Evolutionary conservation across 2,113 vertebrate species (phyloP).

Genomic region (Paramormyrops kingsleyae): DNA sequence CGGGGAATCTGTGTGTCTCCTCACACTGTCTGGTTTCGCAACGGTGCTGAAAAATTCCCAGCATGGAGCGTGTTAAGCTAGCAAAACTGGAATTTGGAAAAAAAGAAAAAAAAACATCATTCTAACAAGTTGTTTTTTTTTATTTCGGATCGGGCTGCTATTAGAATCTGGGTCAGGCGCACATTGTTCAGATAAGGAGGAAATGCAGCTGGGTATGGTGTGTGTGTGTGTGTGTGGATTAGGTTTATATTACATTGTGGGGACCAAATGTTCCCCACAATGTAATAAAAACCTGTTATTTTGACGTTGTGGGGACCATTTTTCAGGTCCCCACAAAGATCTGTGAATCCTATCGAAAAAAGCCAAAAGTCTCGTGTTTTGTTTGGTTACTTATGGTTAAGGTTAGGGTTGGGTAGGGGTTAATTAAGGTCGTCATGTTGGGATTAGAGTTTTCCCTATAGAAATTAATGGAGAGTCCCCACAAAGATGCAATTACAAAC

Average conservation of each 20-base stretch:
- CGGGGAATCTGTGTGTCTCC: background rate
- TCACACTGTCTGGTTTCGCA: background rate
- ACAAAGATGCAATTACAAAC: too few species aligned
- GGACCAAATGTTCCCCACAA: too few species aligned
- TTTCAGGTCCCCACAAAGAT: background rate
- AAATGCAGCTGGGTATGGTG: background rate
- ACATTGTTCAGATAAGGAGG: slow-evolving; percentile 6
- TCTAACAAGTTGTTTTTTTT: slow-evolving; percentile 16
- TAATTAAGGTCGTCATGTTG: too few species aligned
- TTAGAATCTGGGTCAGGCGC: slow-evolving; percentile 17
- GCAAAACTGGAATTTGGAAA: slow-evolving; percentile 12
- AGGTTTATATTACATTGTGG: background rate
- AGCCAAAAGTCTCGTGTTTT: background rate
- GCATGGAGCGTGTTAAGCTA: slow-evolving; percentile 9
- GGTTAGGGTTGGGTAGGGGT: too few species aligned
- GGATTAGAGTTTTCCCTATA: too few species aligned
- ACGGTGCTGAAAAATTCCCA: background rate
- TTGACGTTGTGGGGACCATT: too few species aligned
- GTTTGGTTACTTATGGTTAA: too few species aligned
- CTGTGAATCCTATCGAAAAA: background rate
- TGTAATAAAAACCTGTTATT: too few species aligned
- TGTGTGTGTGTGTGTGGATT: background rate
- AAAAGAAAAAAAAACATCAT: background rate
- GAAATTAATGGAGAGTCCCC: too few species aligned
- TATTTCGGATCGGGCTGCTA: background rate